phyloP scores from a whole-genome alignment of 1,140 invertebrate species.

The Whitmania pigra region DNA sequence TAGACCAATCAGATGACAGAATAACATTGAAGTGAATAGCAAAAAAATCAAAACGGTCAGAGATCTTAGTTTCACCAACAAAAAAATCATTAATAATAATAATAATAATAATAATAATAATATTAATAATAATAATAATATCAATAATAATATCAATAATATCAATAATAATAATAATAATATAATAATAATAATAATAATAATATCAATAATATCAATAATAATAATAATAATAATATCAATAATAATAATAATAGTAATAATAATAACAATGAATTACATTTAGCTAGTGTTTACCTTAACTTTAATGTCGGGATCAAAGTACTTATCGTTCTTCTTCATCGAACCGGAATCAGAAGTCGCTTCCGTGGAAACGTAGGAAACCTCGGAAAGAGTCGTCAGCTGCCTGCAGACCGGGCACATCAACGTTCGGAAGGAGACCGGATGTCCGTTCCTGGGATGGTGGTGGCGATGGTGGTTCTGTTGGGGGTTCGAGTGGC shows the following conservation, averaged over 20 bases:
- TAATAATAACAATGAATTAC: too few species aligned
- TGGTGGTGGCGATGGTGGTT: slow-evolving; percentile 5
- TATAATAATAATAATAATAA: slow-evolving; percentile 3
- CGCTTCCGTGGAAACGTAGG: slow-evolving; percentile 47
- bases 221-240: not conserved
- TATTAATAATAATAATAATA: not conserved
- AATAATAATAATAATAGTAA: not conserved
- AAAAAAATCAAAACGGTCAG: too few species aligned
- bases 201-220: too few species aligned
- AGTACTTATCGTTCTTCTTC: not conserved
- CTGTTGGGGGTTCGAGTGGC: not conserved
- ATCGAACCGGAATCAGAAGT: not conserved
- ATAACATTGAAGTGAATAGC: too few species aligned
- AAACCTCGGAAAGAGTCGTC: slow-evolving; percentile 47
- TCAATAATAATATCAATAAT: slow-evolving; percentile 1
- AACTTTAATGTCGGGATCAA: too few species aligned
- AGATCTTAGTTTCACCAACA: not conserved
- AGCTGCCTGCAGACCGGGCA: slow-evolving; percentile 58
- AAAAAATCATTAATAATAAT: not conserved
- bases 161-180: slow-evolving; percentile 17
- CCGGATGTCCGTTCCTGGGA: slow-evolving; percentile 30
- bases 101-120: slow-evolving; percentile 6
- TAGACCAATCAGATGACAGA: too few species aligned
- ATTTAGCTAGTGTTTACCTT: too few species aligned
- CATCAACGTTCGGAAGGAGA: slow-evolving; percentile 30